Evolutionary conservation across 2,888 invertebrate species (phyloP), one percentile per base, ranked within the genome.

Genomic region (Girardia tigrina): DNA sequence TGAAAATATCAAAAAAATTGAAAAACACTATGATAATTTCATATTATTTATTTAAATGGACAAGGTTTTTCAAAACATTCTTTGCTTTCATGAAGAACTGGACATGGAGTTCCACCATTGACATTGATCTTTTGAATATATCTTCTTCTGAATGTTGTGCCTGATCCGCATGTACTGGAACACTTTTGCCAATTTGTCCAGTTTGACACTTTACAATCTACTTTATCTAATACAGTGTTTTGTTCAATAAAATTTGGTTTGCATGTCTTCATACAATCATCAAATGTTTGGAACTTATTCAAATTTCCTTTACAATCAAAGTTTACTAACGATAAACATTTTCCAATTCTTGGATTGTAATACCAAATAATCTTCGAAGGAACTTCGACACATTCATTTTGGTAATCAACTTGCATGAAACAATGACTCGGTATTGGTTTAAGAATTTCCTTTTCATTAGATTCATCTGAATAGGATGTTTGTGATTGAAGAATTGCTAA

Each of bases 191-290:
- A 71, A 16, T 4, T 2, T 20, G 6, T 29, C 71, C 71, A 71
- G 4, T 28, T 14, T n/a, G 71, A 71, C 6, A 71, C 14, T 14
- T 28, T 14, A 29, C 71, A 71, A n/a, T 4, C 71, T 6, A 56
- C 56, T 16, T 8, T 56, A 56, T 56, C 56, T 6, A 16, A n/a
- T 56, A 12, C 2, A 4, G n/a, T 20, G 4, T 6, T 20, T 2
- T 56, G 20, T 2, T 20, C 2, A 20, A n/a, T 14, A 8, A 2
- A 2, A 6, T 71, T 28, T 28, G 71, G 28, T 29, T 14, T 4
- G n/a, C 71, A 71, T 4, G 71, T 71, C 27, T 71, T 71, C 71
- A 71, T 71, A n/a, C 71, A 71, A 27, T 28, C 6, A 27, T 71
- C n/a, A 26, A 28, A 28, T 6, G 28, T 12, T 29, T 4, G 14